Base-by-base conservation (phyloP, 2,797 vertebrate genomes). In the Lindbergichthys nudifrons region DNA sequence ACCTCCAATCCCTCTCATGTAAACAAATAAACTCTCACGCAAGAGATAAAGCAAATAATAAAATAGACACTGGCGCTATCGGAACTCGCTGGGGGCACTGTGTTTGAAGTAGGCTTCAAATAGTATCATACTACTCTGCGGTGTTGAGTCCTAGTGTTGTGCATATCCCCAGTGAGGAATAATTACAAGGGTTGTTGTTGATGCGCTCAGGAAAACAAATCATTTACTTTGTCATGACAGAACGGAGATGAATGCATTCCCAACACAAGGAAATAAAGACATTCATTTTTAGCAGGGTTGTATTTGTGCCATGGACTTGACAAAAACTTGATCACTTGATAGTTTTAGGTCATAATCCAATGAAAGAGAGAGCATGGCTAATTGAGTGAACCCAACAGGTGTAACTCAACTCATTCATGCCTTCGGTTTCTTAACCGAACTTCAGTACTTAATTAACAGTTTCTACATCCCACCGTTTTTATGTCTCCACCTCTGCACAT, bases 1-100 rank as follows among this genome's bases (percentile, higher is more conserved):
- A 94, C 93, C 91, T 93, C 92, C 93, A 94, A 92, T 94, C 92
- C 89, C 93, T 93, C 93, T 95, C 91, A 87, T 92, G 92, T 91
- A 92, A 93, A 93, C 92, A 95, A 95, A 95, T 94, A 94, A 95
- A 94, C 92, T 93, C 87, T 92, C 87, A 77, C 82, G 77, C 88
- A 93, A 95, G 90, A 94, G 93, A 95, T 89, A 91, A 92, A 89
- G 81, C 83, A 87, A 93, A 93, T 91, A 90, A 93, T 89, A 92
- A 91, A 92, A 90, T 84, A 85, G 84, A 90, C 86, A 88, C 87
- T 77, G 88, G 85, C 78, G 88, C 89, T 89, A 86, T 89, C 81
- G 68, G 86, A 92, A 92, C 90, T 93, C 87, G 73, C 92, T 87
- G 80, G 88, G 92, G 89, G 86, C 87, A 90, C 88, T 79, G 86